Conservation (phyloP, 2,797 vertebrate genomes). For the Balearica regulorum region DNA sequence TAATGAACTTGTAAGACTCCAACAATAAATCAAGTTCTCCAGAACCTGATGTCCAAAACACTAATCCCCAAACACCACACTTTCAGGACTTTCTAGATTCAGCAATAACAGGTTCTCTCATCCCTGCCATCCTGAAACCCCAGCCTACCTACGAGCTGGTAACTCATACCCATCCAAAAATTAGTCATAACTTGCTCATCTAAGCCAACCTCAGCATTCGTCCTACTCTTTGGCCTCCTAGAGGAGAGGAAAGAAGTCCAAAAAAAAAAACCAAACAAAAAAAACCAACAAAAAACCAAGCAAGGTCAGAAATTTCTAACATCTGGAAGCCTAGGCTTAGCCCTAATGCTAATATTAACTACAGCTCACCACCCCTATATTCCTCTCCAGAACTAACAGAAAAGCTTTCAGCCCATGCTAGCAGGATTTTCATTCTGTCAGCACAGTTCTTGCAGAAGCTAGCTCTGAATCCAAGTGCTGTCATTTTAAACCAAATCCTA, state of each 20-base stretch:
- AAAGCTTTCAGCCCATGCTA: background rate
- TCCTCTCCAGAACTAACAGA: background rate
- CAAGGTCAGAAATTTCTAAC: background rate
- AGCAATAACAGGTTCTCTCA: background rate
- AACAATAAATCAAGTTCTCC: background rate
- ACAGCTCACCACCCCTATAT: background rate
- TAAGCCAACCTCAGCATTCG: background rate
- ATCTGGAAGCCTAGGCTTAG: background rate
- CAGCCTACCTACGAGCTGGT: background rate
- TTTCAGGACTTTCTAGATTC: background rate
- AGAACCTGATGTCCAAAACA: background rate
- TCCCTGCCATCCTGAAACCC: background rate
- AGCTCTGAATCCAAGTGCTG: background rate
- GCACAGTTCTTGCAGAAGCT: background rate
- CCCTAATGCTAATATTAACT: background rate
- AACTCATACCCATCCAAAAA: background rate
- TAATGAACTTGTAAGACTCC: background rate
- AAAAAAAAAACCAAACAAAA: rapidly evolving
- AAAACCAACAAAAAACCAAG: background rate
- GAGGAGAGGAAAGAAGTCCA: background rate
- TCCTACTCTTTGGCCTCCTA: background rate
- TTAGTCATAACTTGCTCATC: background rate
- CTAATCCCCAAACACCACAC: background rate
- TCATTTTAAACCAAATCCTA: background rate
- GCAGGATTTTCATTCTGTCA: background rate